Conservation (phyloP, 2,888 invertebrate species). For the Allolobophora icterica region DNA sequence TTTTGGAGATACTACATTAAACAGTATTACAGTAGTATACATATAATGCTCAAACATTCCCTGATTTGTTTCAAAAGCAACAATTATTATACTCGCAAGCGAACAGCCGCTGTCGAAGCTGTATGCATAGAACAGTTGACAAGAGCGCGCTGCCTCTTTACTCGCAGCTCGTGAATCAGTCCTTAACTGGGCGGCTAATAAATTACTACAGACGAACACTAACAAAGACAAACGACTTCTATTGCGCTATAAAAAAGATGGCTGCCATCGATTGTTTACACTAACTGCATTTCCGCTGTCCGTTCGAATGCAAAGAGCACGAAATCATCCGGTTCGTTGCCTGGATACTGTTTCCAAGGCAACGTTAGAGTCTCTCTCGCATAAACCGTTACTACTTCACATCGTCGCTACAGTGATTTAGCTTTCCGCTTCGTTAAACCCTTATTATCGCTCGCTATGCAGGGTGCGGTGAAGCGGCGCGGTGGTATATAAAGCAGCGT, state of each 20-base stretch:
- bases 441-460: conserved; percentile 4
- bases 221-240: background rate
- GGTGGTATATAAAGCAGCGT: too few relatives aligned
- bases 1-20: background rate
- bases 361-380: background rate
- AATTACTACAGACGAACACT: conserved; percentile 11
- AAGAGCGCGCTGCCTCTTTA: background rate
- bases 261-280: background rate
- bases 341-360: background rate
- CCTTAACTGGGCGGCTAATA: background rate
- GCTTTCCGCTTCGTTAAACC: background rate
- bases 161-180: background rate
- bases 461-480: background rate
- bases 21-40: background rate
- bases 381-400: background rate
- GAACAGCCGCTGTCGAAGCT: background rate
- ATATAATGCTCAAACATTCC: background rate
- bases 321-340: background rate
- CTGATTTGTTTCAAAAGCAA: background rate
- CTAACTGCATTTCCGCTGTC: background rate
- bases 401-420: background rate
- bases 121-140: background rate
- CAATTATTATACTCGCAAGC: background rate
- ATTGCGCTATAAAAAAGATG: background rate
- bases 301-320: background rate